phyloP scores from a whole-genome alignment of 2,888 invertebrate genomes.

The Thelaira solivaga region DNA sequence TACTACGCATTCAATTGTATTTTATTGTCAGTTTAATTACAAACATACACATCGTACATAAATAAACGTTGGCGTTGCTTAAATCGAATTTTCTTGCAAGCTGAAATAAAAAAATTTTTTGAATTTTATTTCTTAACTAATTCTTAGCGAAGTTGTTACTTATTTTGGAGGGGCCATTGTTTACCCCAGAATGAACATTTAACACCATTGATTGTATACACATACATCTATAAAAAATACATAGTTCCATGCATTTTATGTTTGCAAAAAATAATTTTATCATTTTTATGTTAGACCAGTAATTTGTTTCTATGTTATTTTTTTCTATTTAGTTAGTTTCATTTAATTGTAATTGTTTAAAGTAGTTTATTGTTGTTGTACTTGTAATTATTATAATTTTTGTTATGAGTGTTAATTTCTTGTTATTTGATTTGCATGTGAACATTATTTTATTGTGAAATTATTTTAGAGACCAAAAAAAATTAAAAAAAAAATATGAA shows the following conservation, averaged over 20 bases:
- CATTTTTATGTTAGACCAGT: constrained; percentile 6
- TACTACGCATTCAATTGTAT: neutral
- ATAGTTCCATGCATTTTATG: neutral
- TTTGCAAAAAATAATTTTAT: constrained; percentile 28
- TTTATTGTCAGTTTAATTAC: constrained; percentile 10
- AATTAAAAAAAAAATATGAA: too few relatives aligned
- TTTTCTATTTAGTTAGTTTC: neutral
- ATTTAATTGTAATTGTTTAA: neutral
- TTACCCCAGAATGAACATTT: too few relatives aligned
- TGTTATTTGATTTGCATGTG: constrained; percentile 27
- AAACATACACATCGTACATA: neutral
- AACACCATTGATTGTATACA: too few relatives aligned
- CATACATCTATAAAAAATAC: too few relatives aligned
- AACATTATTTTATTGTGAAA: constrained; percentile 25
- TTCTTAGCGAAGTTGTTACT: too few relatives aligned
- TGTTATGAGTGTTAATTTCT: constrained; percentile 36
- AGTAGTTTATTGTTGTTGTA: neutral
- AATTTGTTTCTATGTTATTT: constrained; percentile 1
- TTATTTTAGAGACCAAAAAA: too few relatives aligned
- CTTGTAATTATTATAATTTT: constrained; percentile 18
- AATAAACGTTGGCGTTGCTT: too few relatives aligned
- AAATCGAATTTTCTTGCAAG: too few relatives aligned
- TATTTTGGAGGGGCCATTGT: too few relatives aligned
- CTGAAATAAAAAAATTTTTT: too few relatives aligned
- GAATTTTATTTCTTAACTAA: too few relatives aligned